Evolutionary conservation across 2,113 vertebrate genomes (phyloP).

Genomic region (Cavia aperea): DNA sequence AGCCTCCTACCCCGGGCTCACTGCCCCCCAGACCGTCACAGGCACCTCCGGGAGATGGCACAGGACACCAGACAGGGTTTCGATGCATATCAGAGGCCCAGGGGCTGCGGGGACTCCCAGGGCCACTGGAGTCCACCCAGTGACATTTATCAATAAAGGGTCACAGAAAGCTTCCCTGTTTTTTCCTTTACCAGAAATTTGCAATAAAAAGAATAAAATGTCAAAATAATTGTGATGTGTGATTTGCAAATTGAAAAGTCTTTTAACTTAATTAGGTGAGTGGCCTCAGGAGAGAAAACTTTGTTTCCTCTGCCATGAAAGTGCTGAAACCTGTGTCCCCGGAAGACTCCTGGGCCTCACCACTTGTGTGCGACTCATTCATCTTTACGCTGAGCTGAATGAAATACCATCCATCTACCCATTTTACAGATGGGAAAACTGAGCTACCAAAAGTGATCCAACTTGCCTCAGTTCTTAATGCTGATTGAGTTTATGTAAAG

Average conservation of each 20-base stretch:
- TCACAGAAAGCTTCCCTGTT: conserved; percentile 50
- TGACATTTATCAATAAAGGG: conserved; percentile 53
- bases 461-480: neutral
- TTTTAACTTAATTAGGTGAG: no score
- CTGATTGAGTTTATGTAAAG: neutral
- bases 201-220: conserved; percentile 68
- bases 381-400: neutral
- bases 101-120: neutral
- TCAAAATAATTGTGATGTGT: conserved; percentile 28
- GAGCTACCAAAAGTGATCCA: neutral
- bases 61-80: neutral
- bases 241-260: conserved; percentile 1
- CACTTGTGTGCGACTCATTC: neutral
- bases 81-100: rapidly evolving
- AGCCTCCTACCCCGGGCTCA: neutral
- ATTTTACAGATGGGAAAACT: conserved; percentile 1
- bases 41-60: neutral
- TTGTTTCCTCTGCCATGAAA: neutral
- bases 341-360: neutral
- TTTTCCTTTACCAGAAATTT: conserved; percentile 65
- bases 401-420: neutral
- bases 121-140: neutral
- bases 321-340: no score
- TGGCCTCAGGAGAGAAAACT: neutral
- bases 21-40: neutral